These are phyloP conservation scores for Meandrusa payeni DNA, from an alignment of 2,888 invertebrate species.

Conservation along the genomic window DNA sequence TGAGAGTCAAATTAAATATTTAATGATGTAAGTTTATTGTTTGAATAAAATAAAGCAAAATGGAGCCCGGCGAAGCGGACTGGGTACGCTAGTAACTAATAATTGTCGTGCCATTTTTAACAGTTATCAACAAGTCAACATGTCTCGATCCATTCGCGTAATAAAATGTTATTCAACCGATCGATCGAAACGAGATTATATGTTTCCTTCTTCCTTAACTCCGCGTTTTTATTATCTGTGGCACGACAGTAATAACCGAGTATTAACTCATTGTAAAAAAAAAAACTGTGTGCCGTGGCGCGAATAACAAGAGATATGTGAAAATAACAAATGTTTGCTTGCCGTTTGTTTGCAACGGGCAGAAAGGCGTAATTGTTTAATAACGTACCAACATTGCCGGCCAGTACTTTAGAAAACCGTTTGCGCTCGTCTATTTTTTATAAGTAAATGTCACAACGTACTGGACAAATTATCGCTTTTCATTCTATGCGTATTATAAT, in stretches of 20 bases:
- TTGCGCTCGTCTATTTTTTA: background rate
- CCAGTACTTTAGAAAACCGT: background rate
- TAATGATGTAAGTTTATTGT: too few species aligned
- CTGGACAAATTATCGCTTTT: background rate
- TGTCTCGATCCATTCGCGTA: constrained; percentile 47
- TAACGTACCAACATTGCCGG: background rate
- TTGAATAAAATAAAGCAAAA: too few species aligned
- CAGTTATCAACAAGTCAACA: constrained; percentile 46
- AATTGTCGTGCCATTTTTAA: too few species aligned
- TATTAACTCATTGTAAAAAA: constrained; percentile 49
- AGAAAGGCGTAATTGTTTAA: constrained; percentile 21
- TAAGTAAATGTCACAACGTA: constrained; percentile 5
- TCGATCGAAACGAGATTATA: constrained; percentile 58
- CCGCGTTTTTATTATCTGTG: constrained; percentile 44
- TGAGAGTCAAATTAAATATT: too few species aligned
- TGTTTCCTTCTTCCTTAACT: constrained; percentile 55
- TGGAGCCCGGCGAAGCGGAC: too few species aligned
- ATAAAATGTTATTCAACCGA: constrained; percentile 51
- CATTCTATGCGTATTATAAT: too few species aligned
- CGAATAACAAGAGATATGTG: constrained; percentile 46
- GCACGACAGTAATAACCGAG: constrained; percentile 60
- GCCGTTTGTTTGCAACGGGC: constrained; percentile 8
- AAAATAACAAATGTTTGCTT: constrained; percentile 39
- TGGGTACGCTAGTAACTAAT: too few species aligned
- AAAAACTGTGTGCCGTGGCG: constrained; percentile 41